Conservation (phyloP, 2,888 invertebrate genomes). For the Papilio protenor region DNA sequence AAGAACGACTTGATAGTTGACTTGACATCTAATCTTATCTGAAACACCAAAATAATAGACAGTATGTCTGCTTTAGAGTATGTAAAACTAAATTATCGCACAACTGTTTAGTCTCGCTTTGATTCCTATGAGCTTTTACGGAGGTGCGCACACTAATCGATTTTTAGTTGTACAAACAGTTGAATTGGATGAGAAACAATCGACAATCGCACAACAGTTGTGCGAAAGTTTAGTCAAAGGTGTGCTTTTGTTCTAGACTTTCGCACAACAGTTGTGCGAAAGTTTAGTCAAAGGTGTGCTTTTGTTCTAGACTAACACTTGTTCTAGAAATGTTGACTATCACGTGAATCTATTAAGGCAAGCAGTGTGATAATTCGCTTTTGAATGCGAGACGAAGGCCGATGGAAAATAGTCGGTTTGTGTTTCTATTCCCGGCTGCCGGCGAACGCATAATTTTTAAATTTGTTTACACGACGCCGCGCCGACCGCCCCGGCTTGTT, state of each 20-base stretch:
- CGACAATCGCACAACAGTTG: no score
- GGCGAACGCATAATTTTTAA: slow-evolving; percentile 35
- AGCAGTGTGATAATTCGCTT: slow-evolving; percentile 11
- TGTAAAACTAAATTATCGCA: no score
- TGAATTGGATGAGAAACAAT: no score
- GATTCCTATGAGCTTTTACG: no score
- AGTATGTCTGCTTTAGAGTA: background rate
- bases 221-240: no score
- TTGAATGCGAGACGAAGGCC: slow-evolving; percentile 19
- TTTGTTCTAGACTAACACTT: background rate
- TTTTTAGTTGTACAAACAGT: no score
- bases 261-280: no score
- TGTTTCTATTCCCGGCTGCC: slow-evolving; percentile 27
- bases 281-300: no score
- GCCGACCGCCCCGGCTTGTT: slow-evolving; percentile 16
- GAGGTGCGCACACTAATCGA: no score
- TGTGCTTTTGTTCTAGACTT: no score
- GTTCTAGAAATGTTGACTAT: background rate
- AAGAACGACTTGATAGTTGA: no score
- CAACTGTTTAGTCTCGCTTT: no score
- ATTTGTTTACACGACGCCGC: slow-evolving; percentile 33
- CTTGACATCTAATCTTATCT: background rate
- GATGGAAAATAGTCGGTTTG: slow-evolving; percentile 11
- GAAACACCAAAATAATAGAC: background rate
- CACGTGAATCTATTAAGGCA: background rate